phyloP scores from a whole-genome alignment of 1,140 invertebrate species.

The Cyclargus thomasi region DNA sequence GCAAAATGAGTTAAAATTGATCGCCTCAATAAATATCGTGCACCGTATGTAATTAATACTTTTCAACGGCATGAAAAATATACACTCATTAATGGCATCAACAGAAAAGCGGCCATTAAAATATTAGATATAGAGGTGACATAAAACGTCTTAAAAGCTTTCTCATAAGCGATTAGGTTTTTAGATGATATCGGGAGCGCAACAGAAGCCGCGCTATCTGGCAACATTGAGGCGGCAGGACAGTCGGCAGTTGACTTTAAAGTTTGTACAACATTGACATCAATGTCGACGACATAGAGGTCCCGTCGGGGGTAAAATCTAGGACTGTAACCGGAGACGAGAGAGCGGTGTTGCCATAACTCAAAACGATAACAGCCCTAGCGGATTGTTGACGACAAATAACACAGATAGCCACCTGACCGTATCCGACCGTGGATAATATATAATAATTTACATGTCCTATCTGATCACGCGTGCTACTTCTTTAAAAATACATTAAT shows the following conservation, averaged over 20 bases:
- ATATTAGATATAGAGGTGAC: conserved; percentile 6
- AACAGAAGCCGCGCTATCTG: conserved; percentile 37
- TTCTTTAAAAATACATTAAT: conserved; percentile 15
- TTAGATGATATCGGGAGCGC: conserved; percentile 31
- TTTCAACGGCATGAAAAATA: conserved; percentile 6
- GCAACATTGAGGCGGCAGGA: neutral
- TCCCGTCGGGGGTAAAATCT: no score
- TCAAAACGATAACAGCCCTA: conserved; percentile 59
- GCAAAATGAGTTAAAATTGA: conserved; percentile 10
- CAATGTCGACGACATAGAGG: no score
- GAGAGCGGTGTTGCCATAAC: conserved; percentile 50
- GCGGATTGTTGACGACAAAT: conserved; percentile 67
- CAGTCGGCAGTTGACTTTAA: no score
- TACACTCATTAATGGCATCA: conserved; percentile 2
- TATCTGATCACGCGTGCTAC: conserved; percentile 37
- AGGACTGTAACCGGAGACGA: conserved; percentile 42
- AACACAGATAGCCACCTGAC: conserved; percentile 66
- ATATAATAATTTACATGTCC: conserved; percentile 62
- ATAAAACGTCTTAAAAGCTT: conserved; percentile 18
- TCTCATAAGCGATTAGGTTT: conserved; percentile 22
- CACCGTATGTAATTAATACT: conserved; percentile 10
- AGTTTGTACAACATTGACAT: no score
- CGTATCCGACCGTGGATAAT: conserved; percentile 67
- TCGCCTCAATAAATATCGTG: neutral
- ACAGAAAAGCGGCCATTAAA: neutral